Evolutionary conservation across 2,888 invertebrate species (phyloP).

Genomic region (Diploptera punctata): DNA sequence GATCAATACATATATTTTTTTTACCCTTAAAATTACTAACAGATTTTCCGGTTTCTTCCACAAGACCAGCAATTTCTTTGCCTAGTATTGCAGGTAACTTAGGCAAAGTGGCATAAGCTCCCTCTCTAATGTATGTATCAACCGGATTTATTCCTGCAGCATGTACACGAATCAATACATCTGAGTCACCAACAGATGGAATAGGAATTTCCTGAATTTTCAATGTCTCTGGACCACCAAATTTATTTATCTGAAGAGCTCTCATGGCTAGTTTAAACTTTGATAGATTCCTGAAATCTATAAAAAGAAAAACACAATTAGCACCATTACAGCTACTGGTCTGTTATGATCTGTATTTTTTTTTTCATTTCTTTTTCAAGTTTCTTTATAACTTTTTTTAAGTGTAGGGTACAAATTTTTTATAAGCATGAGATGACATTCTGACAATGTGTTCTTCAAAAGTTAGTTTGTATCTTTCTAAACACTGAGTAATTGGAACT

Average conservation of each 20-base stretch:
- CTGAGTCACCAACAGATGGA: conserved; percentile 32
- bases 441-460: too few relatives aligned
- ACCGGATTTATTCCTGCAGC: conserved; percentile 64
- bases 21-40: conserved; percentile 56
- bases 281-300: not conserved
- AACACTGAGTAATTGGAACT: too few relatives aligned
- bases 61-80: conserved; percentile 60
- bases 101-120: conserved; percentile 55
- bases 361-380: too few relatives aligned
- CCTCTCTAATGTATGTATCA: conserved; percentile 62
- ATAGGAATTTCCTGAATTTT: conserved; percentile 48
- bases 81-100: conserved; percentile 61
- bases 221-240: conserved; percentile 56
- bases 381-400: too few relatives aligned
- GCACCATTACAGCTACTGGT: too few relatives aligned
- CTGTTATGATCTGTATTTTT: too few relatives aligned
- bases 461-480: too few relatives aligned
- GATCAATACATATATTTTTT: not conserved
- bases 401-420: too few relatives aligned
- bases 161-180: conserved; percentile 59
- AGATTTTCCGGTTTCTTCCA: conserved; percentile 55
- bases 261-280: conserved; percentile 46
- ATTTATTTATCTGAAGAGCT: conserved; percentile 54
- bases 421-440: too few relatives aligned
- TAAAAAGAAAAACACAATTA: too few relatives aligned